phyloP scores from a whole-genome alignment of 2,113 vertebrate species.

The Beaufortia kweichowensis region DNA sequence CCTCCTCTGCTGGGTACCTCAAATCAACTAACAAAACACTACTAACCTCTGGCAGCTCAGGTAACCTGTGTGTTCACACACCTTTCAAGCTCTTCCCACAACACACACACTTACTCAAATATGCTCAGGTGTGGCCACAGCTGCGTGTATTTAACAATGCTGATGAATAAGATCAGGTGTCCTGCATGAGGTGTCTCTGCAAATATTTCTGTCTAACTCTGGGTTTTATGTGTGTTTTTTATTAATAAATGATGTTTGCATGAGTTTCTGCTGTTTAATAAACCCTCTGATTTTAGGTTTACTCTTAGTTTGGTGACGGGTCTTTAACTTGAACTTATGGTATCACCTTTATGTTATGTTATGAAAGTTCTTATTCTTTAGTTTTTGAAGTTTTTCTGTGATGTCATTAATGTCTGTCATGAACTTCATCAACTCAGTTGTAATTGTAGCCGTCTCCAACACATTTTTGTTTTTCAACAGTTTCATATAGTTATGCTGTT shows the following conservation, averaged over 20 bases:
- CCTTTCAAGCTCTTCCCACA: conserved; percentile 42
- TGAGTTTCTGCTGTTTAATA: conserved; percentile 1
- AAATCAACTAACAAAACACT: conserved; percentile 97
- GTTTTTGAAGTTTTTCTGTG: no score
- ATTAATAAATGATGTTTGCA: conserved; percentile 18
- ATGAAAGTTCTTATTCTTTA: no score
- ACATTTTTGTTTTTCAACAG: no score
- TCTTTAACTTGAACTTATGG: no score
- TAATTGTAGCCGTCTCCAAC: no score
- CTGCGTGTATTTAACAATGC: conserved; percentile 3
- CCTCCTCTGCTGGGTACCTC: conserved; percentile 89
- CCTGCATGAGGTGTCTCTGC: conserved; percentile 11
- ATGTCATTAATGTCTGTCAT: no score
- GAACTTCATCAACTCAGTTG: no score
- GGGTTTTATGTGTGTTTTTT: background rate
- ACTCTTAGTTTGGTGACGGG: background rate
- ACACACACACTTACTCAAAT: background rate
- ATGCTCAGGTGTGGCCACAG: conserved; percentile 1
- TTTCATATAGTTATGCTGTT: no score
- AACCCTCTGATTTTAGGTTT: background rate
- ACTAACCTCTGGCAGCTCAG: conserved; percentile 97
- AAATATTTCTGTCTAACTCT: conserved; percentile 2
- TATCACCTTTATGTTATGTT: no score
- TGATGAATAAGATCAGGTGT: conserved; percentile 2
- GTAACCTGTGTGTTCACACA: conserved; percentile 69